Conservation (phyloP, 2,797 vertebrate species). For the Columba guinea region DNA sequence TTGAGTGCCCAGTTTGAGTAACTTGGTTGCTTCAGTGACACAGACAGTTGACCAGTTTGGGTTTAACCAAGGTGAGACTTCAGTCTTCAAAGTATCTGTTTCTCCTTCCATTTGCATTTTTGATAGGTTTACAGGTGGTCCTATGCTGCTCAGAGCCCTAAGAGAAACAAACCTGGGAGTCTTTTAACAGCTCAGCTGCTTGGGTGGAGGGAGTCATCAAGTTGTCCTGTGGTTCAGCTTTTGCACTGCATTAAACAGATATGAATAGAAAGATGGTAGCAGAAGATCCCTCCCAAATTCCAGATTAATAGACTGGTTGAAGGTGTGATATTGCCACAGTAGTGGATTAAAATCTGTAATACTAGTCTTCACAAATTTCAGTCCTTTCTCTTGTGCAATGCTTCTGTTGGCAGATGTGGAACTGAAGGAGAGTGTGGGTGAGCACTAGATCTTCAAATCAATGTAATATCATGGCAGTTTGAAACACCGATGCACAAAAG, state of each 20-base stretch:
- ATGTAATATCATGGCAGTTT: not conserved
- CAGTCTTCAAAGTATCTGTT: not conserved
- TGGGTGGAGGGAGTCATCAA: not conserved
- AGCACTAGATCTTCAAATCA: not conserved
- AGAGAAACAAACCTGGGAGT: not conserved
- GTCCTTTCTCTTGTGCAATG: not conserved
- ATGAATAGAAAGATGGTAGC: not conserved
- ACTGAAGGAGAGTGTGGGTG: not conserved
- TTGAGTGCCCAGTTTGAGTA: not conserved
- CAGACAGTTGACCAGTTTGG: not conserved
- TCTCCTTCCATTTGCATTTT: not conserved
- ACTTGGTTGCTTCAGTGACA: not conserved
- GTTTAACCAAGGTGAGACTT: not conserved
- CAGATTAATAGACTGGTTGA: not conserved
- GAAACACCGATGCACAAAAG: not conserved
- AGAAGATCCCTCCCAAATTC: not conserved
- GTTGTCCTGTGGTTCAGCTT: not conserved
- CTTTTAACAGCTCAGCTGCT: not conserved
- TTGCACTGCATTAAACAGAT: not conserved
- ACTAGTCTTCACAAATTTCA: not conserved
- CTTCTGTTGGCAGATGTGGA: not conserved
- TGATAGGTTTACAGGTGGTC: not conserved
- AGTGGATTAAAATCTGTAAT: not conserved
- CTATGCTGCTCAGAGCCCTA: not conserved
- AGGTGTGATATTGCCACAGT: not conserved